Evolutionary conservation across 2,797 vertebrate species (phyloP).

Genomic region (Coccyzus lansbergi): DNA sequence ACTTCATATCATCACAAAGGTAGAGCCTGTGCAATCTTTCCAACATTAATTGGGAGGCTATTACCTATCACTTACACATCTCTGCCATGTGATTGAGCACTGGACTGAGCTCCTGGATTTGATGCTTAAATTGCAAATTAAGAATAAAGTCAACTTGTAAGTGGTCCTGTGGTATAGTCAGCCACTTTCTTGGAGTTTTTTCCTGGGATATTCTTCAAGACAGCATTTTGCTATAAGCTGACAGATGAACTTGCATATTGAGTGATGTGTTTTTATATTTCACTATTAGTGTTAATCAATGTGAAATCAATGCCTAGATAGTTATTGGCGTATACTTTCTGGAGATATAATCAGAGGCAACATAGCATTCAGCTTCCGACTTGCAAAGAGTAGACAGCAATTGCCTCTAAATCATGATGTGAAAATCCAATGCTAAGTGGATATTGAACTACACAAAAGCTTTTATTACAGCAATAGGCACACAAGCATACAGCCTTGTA

Average conservation of each 20-base stretch:
- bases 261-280: slow-evolving; percentile 15
- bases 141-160: background rate
- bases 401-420: slow-evolving; percentile 16
- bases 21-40: background rate
- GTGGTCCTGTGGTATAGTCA: background rate
- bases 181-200: background rate
- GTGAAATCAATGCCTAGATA: background rate
- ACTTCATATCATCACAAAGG: background rate
- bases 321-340: slow-evolving; percentile 4
- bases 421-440: slow-evolving; percentile 20
- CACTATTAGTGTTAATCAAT: background rate
- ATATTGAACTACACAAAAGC: slow-evolving; percentile 13
- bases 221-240: background rate
- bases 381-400: background rate
- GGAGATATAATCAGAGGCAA: background rate
- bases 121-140: background rate
- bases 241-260: background rate
- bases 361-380: background rate
- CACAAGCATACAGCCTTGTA: background rate
- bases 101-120: background rate
- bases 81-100: background rate
- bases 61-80: background rate
- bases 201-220: background rate
- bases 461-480: background rate
- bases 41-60: background rate